Percentiles rank a stretch among this genome's conserved stretches.
These are phyloP conservation scores for Apamea monoglypha DNA, from an alignment of 2,888 invertebrate genomes.

Conservation along the genomic window DNA sequence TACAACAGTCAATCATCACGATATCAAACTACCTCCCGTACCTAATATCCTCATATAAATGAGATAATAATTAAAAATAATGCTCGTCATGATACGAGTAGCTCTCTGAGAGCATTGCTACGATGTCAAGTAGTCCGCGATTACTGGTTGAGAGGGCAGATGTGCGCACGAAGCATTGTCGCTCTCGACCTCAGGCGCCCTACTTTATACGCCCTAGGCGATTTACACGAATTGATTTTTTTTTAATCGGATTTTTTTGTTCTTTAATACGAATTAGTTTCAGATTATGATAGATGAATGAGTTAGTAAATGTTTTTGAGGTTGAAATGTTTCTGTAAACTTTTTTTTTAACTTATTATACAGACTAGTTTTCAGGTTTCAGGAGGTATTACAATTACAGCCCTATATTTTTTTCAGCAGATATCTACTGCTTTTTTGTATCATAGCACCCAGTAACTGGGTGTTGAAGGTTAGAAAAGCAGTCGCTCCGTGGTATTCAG, in stretches of 20 bases:
- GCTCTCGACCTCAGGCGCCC: conserved; percentile 77
- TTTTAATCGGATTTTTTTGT: conserved; percentile 33
- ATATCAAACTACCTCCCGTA: neutral
- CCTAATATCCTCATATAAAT: conserved; percentile 11
- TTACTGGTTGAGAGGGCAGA: conserved; percentile 71
- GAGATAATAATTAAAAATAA: conserved; percentile 50
- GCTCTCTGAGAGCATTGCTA: conserved; percentile 51
- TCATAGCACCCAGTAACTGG: neutral
- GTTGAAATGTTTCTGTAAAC: neutral
- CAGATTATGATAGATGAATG: neutral
- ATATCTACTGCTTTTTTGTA: neutral
- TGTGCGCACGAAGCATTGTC: conserved; percentile 77
- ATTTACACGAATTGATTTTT: conserved; percentile 71
- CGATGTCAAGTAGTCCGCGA: conserved; percentile 72
- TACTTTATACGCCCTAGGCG: conserved; percentile 72
- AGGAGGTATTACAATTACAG: neutral
- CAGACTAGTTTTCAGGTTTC: neutral
- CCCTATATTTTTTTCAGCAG: neutral
- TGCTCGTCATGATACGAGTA: conserved; percentile 39
- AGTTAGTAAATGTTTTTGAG: neutral
- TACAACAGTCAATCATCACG: neutral
- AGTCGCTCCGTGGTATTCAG: neutral
- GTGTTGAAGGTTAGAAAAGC: neutral
- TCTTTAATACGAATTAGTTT: neutral
- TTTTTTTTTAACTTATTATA: neutral